Conservation (phyloP, 2,113 vertebrate species). For the Capreolus pygargus region DNA sequence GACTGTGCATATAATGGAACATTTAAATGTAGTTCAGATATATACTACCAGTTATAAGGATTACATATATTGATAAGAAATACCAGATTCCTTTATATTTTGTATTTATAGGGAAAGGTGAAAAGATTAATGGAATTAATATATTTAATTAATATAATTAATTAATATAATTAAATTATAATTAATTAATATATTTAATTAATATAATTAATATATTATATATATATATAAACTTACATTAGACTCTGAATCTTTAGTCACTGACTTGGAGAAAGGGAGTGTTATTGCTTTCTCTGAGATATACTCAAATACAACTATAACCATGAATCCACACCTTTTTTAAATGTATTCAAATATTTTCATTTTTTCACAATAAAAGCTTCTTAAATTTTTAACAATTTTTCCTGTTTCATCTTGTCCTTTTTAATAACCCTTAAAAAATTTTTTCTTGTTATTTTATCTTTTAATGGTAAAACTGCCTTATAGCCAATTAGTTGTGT, state of each 20-base stretch:
- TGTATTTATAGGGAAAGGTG: not conserved
- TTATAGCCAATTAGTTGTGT: not conserved
- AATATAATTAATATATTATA: not conserved
- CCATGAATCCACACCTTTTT: not conserved
- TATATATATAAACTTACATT: not conserved
- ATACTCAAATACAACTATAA: not conserved
- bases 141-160: no score
- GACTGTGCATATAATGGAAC: not conserved
- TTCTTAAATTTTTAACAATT: not conserved
- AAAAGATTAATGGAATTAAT: not conserved
- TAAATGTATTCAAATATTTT: not conserved
- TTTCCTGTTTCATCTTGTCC: not conserved
- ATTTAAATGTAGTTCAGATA: not conserved
- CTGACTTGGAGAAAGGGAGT: not conserved
- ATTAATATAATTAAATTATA: no score
- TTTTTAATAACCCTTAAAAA: not conserved
- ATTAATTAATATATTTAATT: no score
- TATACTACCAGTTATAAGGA: not conserved
- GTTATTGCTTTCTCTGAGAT: not conserved
- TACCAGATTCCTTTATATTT: not conserved
- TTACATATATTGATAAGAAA: not conserved
- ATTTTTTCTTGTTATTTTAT: not conserved
- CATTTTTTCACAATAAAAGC: not conserved
- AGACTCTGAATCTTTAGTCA: not conserved
- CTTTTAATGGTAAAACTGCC: not conserved